These are phyloP conservation scores for Hirudo medicinalis DNA, from an alignment of 1,140 invertebrate genomes.

Conservation along the genomic window DNA sequence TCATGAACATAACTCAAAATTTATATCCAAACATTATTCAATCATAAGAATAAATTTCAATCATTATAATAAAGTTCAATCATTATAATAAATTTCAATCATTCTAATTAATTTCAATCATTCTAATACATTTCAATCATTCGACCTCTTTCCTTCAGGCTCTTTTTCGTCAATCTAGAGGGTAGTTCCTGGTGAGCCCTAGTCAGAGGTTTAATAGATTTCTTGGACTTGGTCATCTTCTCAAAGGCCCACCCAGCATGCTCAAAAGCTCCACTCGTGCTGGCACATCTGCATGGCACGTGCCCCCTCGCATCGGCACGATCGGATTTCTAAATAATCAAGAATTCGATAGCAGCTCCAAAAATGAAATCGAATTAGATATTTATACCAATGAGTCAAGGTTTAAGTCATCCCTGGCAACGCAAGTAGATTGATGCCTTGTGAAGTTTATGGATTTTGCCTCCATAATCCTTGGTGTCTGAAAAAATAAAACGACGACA, in stretches of 20 bases:
- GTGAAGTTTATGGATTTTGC: slow-evolving; percentile 25
- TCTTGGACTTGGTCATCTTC: not conserved
- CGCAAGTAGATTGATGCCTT: not conserved
- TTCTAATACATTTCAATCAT: not conserved
- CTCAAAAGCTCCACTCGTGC: slow-evolving; percentile 15
- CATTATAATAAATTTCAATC: not conserved
- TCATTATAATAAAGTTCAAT: not conserved
- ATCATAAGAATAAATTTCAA: not conserved
- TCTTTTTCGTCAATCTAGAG: slow-evolving; percentile 18
- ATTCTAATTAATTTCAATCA: not conserved
- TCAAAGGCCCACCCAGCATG: not conserved
- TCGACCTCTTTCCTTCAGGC: not conserved
- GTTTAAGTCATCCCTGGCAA: slow-evolving; percentile 10
- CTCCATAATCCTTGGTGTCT: slow-evolving; percentile 39
- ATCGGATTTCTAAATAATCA: too few species aligned
- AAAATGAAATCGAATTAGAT: not conserved
- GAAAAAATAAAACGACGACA: not conserved
- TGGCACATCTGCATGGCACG: slow-evolving; percentile 24
- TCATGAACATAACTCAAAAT: not conserved
- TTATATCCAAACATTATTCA: not conserved
- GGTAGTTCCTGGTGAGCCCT: not conserved
- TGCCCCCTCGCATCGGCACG: too few species aligned
- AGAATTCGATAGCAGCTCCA: too few species aligned
- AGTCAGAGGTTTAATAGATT: not conserved
- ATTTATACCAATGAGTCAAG: not conserved